Evolutionary conservation across 1,140 invertebrate species (phyloP).

Genomic region (Scaptodrosophila lebanonensis): DNA sequence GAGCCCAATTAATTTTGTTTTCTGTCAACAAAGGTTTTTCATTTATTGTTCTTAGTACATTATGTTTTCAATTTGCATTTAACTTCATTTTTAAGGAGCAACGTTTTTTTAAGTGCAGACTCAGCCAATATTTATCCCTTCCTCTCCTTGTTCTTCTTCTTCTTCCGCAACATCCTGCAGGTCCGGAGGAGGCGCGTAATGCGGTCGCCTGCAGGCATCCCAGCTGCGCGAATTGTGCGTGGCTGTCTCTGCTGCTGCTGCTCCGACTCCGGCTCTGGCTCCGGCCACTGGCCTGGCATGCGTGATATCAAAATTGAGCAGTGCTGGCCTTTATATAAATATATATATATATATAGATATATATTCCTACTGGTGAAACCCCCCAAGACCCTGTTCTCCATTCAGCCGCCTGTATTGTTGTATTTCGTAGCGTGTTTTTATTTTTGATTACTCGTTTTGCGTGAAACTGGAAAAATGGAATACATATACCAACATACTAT

Average conservation of each 20-base stretch:
- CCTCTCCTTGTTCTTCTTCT: background rate
- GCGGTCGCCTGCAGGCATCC: constrained; percentile 15
- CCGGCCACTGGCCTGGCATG: constrained; percentile 23
- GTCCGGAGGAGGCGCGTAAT: constrained; percentile 56
- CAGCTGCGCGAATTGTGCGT: background rate
- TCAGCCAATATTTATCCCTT: too few relatives aligned
- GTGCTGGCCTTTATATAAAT: too few relatives aligned
- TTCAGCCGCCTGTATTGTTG: background rate
- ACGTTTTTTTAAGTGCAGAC: too few relatives aligned
- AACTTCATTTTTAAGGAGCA: too few relatives aligned
- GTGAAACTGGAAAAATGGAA: constrained; percentile 5
- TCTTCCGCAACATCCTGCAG: too few relatives aligned
- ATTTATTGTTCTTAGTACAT: too few relatives aligned
- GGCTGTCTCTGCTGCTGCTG: constrained; percentile 10
- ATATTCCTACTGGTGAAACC: constrained; percentile 60
- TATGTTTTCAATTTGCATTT: too few relatives aligned
- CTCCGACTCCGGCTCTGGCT: constrained; percentile 22
- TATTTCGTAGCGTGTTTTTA: too few relatives aligned
- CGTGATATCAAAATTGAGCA: constrained; percentile 67
- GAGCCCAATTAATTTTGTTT: too few relatives aligned
- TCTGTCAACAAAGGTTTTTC: too few relatives aligned
- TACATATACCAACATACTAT: constrained; percentile 2
- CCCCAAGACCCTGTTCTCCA: background rate
- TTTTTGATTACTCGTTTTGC: background rate
- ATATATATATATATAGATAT: too few relatives aligned